Evolutionary conservation across 1,140 invertebrate species (phyloP), one percentile per base, ranked within the genome.

Genomic region (Pseudomyrmex cubaensis): DNA sequence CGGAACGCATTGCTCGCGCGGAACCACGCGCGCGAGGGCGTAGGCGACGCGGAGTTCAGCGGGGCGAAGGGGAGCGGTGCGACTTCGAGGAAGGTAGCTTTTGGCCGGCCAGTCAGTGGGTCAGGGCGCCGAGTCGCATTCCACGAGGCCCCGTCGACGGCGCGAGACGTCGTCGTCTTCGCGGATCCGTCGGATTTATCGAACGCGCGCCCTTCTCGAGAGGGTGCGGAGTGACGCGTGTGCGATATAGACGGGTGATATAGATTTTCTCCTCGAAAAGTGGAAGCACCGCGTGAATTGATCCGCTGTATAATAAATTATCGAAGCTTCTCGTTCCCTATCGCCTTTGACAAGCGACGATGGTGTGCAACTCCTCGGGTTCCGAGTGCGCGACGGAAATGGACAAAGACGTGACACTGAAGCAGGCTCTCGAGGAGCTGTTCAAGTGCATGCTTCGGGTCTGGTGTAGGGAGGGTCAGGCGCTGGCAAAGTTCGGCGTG

Each of bases 381-480:
- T 87, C 91, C 67, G 90, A 91, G 74, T 92, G 84, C 84, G 88
- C 91, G 57, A 75, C 93, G 88, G 90, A 94, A 92, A 73, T 92
- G 92, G 89, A 95, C 91, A 91, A 92, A 57, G 92, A 93, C 72
- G 95, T 95, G 61, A 95, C 95, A 84, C 92, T 97, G 69, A 96
- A 96, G 87, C 94, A 95, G 61, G 96, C 96, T 89, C 94, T 97
- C 86, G 97, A 97, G 92, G 97, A 97, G 91, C 95, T 97, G 73
- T 95, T 97, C 86, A 97, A 97, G 93, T 95, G 97, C 85, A 97
- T 97, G 97, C 95, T 97, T 75, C 94, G 97, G 85, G 95, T 97
- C n/a, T 97, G 97, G 97, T 97, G 96, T 92, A 95, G 95, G 85
- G 96, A 97, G 91, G 96, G 95, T 87, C 95, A 96, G 92, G 96